Evolutionary conservation across 2,888 invertebrate genomes (phyloP), one percentile per base, ranked within the genome.

Genomic region (Slavum lentiscoides): DNA sequence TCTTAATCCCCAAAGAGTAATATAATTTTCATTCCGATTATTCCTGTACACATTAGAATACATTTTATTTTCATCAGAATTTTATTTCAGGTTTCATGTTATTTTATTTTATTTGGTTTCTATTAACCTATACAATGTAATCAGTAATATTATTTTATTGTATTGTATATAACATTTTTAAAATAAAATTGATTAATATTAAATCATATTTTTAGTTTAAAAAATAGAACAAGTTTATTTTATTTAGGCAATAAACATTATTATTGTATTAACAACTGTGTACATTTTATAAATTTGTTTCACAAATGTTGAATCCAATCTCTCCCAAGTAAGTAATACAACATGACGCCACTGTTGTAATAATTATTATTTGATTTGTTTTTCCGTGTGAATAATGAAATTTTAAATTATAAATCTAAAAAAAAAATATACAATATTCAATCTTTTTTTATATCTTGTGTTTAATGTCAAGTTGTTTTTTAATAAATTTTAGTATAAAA

Each of bases 201-300:
- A 70, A 80, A 80, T 80, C 70, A 72, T 80, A 80, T 80, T 80
- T 72, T 80, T 80, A 80, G 80, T 80, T 70, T 49, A 49, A 49
- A 72, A 64, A 72, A 62, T 72, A 80, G 80, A 80, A 80, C 80
- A 80, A 72, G 80, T 80, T 80, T 72, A 80, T 70, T 72, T 80
- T 72, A 80, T 70, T 72, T 80, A 80, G 80, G 58, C 30, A 80
- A 80, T 80, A 80, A 80, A 80, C 55, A 72, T 64, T 72, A 80
- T 80, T 69, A 77, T 69, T 80, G 62, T 72, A 72, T 80, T 80
- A 80, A 80, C 64, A 80, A 64, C 13, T 64, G 21, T 77, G 68
- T 70, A 49, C 19, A 58, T 49, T 43, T 43, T 43, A 19, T 59
- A 53, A 37, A 37, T 69, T 77, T 21, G 19, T 39, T 74, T 30